Evolutionary conservation across 2,797 vertebrate genomes (phyloP), one percentile per base, ranked within the genome.

Genomic region (Rallus crepitans): DNA sequence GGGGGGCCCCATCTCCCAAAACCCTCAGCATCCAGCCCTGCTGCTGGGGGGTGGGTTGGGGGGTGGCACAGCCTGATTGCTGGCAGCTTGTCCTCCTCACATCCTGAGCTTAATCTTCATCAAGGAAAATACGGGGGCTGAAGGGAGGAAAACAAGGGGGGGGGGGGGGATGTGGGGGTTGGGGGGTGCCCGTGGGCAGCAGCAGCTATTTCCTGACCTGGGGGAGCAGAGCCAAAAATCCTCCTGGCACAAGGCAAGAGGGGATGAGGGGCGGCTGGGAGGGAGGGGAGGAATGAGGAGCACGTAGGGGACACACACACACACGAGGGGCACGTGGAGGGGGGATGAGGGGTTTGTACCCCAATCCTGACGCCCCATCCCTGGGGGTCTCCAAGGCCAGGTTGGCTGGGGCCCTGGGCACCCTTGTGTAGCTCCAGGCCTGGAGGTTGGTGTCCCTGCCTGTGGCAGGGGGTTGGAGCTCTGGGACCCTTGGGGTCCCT

Each of bases 231-330:
- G 53, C 40, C 17, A 13, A 27, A 48, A 60, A 31, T 21, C 16
- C 40, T 17, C 7, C 7, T 0, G 2, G 23, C 27, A 30, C 1
- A 2, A 42, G 37, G 45, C 33, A 48, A 48, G 30, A 0, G 3
- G 82, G 50, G 64, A 25, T 4, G 56, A 19, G 72, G 45, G 28
- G 25, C 6, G 8, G 31, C 35, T 15, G 1, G 20, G 30, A 52
- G 30, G 56, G 72, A n/a, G 35, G 35, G 4, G 0, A 0, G 35
- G 35, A 35, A 35, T 35, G 35, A 35, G 35, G 35, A 9, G 35
- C 35, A 35, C 35, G n/a, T n/a, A n/a, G n/a, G n/a, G n/a, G n/a
- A n/a, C n/a, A n/a, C n/a, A n/a, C n/a, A n/a, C n/a, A n/a, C n/a
- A n/a, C n/a, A n/a, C n/a, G n/a, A n/a, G n/a, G 45, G 28, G 25